A percentile compares a stretch with the other conserved stretches of the same genome.
phyloP scores from a whole-genome alignment of 2,797 vertebrate species.

The Lutjanus campechanus region DNA sequence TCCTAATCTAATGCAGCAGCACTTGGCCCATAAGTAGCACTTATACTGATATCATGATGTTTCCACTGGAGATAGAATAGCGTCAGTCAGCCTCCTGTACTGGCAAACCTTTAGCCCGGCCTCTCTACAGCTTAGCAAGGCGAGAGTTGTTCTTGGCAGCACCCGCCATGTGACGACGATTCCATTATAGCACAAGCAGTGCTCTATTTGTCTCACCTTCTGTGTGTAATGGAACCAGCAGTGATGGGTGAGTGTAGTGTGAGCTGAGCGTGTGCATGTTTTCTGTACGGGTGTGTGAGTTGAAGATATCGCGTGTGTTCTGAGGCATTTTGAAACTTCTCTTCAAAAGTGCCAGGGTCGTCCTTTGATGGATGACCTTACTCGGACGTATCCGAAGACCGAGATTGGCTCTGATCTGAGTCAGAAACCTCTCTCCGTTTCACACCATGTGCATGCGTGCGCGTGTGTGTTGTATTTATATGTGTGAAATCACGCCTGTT shows the following conservation, averaged over 20 bases:
- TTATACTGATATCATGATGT: conserved; percentile 63
- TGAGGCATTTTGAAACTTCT: conserved; percentile 61
- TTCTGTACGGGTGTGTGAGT: conserved; percentile 29
- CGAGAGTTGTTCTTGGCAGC: conserved; percentile 59
- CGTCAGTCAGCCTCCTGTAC: conserved; percentile 33
- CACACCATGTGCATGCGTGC: conserved; percentile 9
- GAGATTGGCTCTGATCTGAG: conserved; percentile 28
- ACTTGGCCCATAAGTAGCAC: conserved; percentile 46
- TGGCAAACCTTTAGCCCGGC: conserved; percentile 47
- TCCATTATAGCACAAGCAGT: conserved; percentile 60
- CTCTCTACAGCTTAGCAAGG: conserved; percentile 40
- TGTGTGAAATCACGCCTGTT: conserved; percentile 45
- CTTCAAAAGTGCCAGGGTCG: conserved; percentile 40
- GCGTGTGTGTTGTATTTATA: conserved; percentile 4
- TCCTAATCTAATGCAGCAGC: conserved; percentile 40
- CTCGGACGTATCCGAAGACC: conserved; percentile 33
- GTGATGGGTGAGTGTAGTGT: conserved; percentile 36
- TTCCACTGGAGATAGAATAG: conserved; percentile 51
- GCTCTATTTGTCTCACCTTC: conserved; percentile 64
- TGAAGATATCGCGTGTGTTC: conserved; percentile 30
- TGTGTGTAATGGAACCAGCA: conserved; percentile 57
- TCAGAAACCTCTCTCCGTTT: conserved; percentile 29
- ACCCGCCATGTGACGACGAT: conserved; percentile 44
- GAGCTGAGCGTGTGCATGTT: conserved; percentile 27
- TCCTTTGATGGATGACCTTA: conserved; percentile 66